These are phyloP conservation scores for Trichosurus vulpecula DNA, from an alignment of 2,797 vertebrate species.

Conservation along the genomic window DNA sequence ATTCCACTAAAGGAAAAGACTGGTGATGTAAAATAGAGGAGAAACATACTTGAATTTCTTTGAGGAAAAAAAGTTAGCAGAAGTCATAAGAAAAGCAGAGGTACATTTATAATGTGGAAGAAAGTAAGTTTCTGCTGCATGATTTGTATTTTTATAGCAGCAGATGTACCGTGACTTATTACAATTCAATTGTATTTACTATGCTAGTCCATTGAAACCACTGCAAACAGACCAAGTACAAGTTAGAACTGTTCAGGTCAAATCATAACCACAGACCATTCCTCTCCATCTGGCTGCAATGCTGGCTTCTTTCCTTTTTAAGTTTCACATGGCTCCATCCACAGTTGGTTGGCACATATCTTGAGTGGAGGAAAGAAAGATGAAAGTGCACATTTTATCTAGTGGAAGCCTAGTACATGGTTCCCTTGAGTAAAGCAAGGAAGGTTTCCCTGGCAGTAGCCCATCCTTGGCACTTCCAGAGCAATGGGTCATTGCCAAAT, in stretches of 20 bases:
- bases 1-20: background rate
- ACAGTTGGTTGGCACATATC: conserved; percentile 23
- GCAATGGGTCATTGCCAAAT: conserved; percentile 30
- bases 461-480: conserved; percentile 58
- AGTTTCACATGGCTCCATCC: background rate
- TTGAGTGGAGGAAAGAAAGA: conserved; percentile 30
- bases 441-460: conserved; percentile 42
- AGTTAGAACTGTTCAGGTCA: conserved; percentile 50
- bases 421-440: conserved; percentile 51
- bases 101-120: conserved; percentile 22
- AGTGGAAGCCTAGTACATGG: conserved; percentile 9
- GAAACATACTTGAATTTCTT: background rate
- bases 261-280: conserved; percentile 2
- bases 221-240: background rate
- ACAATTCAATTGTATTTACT: conserved; percentile 43
- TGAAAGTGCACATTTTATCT: conserved; percentile 52
- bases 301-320: conserved; percentile 35
- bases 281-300: conserved; percentile 3
- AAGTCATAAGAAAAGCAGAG: conserved; percentile 46
- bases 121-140: conserved; percentile 48
- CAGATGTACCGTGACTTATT: conserved; percentile 23
- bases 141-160: conserved; percentile 49
- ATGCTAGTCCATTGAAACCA: conserved; percentile 16
- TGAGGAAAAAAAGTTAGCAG: conserved; percentile 4
- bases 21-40: background rate